Conservation (phyloP, 1,140 invertebrate species). For the Zaprionus vittiger region DNA sequence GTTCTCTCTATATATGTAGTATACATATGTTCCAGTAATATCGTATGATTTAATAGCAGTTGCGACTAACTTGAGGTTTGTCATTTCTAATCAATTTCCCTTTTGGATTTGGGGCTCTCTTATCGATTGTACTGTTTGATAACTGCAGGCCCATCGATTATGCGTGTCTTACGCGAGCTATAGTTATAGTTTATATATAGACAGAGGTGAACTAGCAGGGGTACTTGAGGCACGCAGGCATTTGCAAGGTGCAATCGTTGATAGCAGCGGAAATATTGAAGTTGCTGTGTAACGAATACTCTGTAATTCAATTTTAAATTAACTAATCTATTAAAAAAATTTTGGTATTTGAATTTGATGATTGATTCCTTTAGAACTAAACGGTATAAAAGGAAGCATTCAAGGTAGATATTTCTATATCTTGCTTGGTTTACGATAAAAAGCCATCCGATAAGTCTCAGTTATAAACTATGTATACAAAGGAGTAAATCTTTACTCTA, state of each 20-base stretch:
- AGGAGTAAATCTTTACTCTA: neutral
- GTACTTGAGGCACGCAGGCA: conserved; percentile 39
- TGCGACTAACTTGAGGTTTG: conserved; percentile 31
- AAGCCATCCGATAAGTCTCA: neutral
- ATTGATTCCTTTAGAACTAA: too few relatives aligned
- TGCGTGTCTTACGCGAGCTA: conserved; percentile 26
- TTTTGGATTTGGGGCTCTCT: neutral
- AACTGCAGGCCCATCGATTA: conserved; percentile 47
- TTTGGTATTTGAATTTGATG: neutral
- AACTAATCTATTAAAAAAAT: neutral
- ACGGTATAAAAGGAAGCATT: neutral
- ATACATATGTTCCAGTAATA: neutral
- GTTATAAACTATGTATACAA: too few relatives aligned
- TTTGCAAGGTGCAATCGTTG: conserved; percentile 37
- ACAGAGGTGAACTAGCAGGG: neutral
- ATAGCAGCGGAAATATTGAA: conserved; percentile 15
- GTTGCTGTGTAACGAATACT: neutral
- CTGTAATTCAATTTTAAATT: neutral
- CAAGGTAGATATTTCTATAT: too few relatives aligned
- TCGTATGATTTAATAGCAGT: conserved; percentile 33
- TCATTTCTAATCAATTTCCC: conserved; percentile 34
- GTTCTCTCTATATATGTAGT: neutral
- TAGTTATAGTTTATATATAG: conserved; percentile 8
- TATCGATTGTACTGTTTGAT: conserved; percentile 15
- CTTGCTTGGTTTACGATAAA: too few relatives aligned